These are phyloP conservation scores for Mastomys natalensis DNA, from an alignment of 2,113 vertebrate genomes.

Conservation along the genomic window DNA sequence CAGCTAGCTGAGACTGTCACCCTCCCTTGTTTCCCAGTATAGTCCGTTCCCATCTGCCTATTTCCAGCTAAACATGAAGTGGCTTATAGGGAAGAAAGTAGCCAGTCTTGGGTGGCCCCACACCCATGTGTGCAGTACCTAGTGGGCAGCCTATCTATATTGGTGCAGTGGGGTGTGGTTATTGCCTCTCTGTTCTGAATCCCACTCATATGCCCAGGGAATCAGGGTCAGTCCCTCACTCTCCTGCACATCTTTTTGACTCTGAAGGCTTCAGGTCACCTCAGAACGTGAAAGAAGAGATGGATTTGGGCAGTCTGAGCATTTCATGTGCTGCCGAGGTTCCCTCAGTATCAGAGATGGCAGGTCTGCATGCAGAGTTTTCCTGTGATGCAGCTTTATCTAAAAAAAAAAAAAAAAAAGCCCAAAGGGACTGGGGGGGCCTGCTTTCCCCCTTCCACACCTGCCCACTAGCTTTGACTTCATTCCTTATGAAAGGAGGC, in stretches of 20 bases:
- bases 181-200: not conserved
- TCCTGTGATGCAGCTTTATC: not conserved
- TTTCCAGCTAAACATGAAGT: no score
- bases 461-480: not conserved
- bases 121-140: accelerated
- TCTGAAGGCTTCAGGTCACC: not conserved
- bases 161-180: not conserved
- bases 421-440: not conserved
- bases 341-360: accelerated
- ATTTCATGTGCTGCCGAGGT: accelerated
- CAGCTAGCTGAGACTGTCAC: no score
- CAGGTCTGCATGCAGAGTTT: not conserved
- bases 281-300: not conserved
- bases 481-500: constrained; percentile 38
- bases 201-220: not conserved
- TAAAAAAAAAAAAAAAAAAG: not conserved
- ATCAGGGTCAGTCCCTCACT: not conserved
- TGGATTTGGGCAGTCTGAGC: not conserved
- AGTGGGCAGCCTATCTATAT: not conserved
- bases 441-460: not conserved
- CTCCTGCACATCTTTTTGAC: accelerated
- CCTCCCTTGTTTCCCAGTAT: accelerated
- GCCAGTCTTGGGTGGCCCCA: not conserved
- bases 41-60: not conserved
- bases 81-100: no score